phyloP scores from a whole-genome alignment of 2,888 invertebrate genomes.

The Slavum lentiscoides region DNA sequence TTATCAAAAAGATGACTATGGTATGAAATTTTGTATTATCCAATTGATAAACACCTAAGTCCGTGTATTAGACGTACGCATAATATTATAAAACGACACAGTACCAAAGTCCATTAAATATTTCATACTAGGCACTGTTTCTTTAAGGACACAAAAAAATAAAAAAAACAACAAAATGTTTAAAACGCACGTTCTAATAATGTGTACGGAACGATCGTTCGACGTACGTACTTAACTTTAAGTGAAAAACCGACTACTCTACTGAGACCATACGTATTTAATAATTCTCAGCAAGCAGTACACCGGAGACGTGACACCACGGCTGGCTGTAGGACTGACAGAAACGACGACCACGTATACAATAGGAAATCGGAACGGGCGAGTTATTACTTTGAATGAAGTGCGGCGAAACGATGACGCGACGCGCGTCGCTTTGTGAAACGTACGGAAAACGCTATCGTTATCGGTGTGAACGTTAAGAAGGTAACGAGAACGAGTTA shows the following conservation, averaged over 20 bases:
- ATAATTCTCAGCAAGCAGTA: conserved; percentile 49
- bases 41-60: conserved; percentile 40
- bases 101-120: conserved; percentile 50
- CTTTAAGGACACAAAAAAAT: conserved; percentile 16
- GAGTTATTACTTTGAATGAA: background rate
- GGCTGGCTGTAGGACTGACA: background rate
- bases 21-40: conserved; percentile 17
- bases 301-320: conserved; percentile 7
- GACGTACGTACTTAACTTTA: background rate
- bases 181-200: background rate
- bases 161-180: background rate
- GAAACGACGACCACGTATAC: background rate
- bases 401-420: background rate
- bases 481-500: background rate
- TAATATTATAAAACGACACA: conserved; percentile 30
- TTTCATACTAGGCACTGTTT: conserved; percentile 51
- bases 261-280: conserved; percentile 45
- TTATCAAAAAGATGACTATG: conserved; percentile 41
- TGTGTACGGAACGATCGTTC: conserved; percentile 25
- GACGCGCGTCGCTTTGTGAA: background rate
- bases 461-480: conserved; percentile 6
- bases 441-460: too few relatives aligned
- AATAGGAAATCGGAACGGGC: background rate
- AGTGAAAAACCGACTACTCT: conserved; percentile 29
- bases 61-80: background rate